These are phyloP conservation scores for Phyllotreta cruciferae DNA, from an alignment of 2,888 invertebrate genomes.

Conservation along the genomic window DNA sequence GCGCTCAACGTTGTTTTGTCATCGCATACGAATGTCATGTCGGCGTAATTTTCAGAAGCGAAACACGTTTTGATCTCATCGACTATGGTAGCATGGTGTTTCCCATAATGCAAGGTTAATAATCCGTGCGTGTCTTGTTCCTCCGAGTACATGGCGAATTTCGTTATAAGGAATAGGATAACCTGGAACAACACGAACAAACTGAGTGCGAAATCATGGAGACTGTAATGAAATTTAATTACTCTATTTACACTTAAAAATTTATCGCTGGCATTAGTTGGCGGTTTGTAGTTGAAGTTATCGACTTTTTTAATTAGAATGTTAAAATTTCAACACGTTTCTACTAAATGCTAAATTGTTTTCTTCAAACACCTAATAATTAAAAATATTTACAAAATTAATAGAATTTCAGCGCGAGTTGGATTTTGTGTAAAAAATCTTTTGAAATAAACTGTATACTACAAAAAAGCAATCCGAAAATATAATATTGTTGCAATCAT, in stretches of 20 bases:
- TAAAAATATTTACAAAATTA: too few species aligned
- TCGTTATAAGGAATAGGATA: constrained; percentile 51
- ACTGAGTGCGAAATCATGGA: not conserved
- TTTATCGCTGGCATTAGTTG: constrained; percentile 1
- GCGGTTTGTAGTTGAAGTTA: too few species aligned
- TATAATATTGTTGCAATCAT: constrained; percentile 29
- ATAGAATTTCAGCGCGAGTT: too few species aligned
- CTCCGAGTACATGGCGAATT: constrained; percentile 65
- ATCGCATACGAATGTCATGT: constrained; percentile 85
- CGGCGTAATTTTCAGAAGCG: constrained; percentile 84
- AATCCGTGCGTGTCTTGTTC: constrained; percentile 69
- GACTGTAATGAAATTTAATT: not conserved
- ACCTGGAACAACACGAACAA: constrained; percentile 45
- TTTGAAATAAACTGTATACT: constrained; percentile 11
- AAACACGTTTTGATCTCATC: constrained; percentile 90
- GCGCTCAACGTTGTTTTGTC: constrained; percentile 82
- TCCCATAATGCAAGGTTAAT: constrained; percentile 91
- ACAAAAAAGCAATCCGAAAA: constrained; percentile 22
- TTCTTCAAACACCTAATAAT: too few species aligned
- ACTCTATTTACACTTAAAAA: not conserved
- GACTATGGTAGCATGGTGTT: constrained; percentile 91
- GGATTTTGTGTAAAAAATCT: not conserved
- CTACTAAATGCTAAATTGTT: too few species aligned
- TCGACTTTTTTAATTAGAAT: too few species aligned
- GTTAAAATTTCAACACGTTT: too few species aligned